phyloP scores from a whole-genome alignment of 2,888 invertebrate species.

The Leptinotarsa juncta region DNA sequence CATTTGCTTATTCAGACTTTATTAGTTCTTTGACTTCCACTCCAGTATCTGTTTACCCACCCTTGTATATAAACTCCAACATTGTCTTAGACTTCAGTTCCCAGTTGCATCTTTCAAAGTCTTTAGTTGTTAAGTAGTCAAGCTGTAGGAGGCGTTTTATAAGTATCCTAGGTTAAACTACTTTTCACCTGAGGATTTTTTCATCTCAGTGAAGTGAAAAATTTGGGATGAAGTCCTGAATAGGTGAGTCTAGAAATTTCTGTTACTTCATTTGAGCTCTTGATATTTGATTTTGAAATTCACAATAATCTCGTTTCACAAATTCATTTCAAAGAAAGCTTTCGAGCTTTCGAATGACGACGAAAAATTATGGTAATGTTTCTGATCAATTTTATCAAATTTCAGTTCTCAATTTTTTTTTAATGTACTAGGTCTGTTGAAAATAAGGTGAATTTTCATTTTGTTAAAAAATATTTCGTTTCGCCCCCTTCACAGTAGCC shows the following conservation, averaged over 20 bases:
- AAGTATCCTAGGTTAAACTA: slow-evolving; percentile 52
- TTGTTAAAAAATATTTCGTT: no score
- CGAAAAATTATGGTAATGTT: no score
- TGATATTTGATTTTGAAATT: no score
- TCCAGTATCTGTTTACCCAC: background rate
- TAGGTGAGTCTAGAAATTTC: background rate
- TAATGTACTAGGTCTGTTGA: no score
- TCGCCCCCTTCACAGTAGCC: no score
- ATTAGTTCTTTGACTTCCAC: background rate
- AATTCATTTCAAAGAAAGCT: no score
- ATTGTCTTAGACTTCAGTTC: background rate
- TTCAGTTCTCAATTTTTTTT: no score
- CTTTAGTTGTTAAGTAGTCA: slow-evolving; percentile 68
- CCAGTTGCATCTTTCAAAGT: background rate
- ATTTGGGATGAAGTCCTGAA: background rate
- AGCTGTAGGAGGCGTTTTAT: slow-evolving; percentile 68
- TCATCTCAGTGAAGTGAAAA: background rate
- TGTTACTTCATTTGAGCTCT: no score
- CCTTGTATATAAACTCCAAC: slow-evolving; percentile 17
- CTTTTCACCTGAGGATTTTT: slow-evolving; percentile 47
- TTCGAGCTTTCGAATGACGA: no score
- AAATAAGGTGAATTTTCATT: no score
- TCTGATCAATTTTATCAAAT: no score
- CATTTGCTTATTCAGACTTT: background rate
- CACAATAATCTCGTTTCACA: no score